phyloP scores from a whole-genome alignment of 2,797 vertebrate species.

The Otolemur crassicaudatus region DNA sequence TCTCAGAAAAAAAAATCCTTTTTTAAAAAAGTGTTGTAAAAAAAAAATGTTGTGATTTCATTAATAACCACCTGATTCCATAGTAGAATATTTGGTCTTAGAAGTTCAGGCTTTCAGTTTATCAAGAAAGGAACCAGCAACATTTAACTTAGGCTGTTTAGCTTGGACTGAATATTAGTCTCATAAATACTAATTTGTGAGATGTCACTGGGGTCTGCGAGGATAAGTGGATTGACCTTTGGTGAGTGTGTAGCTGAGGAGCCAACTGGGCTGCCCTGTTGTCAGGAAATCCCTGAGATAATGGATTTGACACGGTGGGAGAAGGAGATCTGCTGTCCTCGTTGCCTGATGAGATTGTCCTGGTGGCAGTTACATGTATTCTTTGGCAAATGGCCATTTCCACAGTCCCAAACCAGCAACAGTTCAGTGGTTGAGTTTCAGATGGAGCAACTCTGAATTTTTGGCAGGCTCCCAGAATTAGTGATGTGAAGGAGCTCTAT shows the following conservation, averaged over 20 bases:
- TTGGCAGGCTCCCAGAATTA: constrained; percentile 53
- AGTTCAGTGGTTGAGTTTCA: background rate
- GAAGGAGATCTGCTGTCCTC: constrained; percentile 41
- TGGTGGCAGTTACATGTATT: constrained; percentile 67
- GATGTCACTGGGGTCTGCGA: background rate
- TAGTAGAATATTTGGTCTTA: background rate
- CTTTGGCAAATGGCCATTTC: constrained; percentile 73
- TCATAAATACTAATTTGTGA: constrained; percentile 76
- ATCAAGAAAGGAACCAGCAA: constrained; percentile 51
- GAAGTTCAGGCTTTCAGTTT: constrained; percentile 35
- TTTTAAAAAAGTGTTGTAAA: background rate
- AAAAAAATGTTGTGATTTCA: background rate
- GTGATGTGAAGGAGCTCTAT: background rate
- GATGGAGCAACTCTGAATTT: background rate
- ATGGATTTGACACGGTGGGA: background rate
- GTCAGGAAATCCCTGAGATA: constrained; percentile 64
- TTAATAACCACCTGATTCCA: background rate
- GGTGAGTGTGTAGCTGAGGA: background rate
- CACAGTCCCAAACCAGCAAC: background rate
- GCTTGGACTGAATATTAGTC: constrained; percentile 58
- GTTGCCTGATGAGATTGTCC: constrained; percentile 27
- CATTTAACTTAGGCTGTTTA: constrained; percentile 63
- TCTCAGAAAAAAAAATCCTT: no score
- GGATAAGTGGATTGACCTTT: constrained; percentile 73
- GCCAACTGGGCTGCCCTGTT: background rate